Evolutionary conservation across 1,140 invertebrate species (phyloP), one percentile per base, ranked within the genome.

Genomic region (Protaetia brevitarsis): DNA sequence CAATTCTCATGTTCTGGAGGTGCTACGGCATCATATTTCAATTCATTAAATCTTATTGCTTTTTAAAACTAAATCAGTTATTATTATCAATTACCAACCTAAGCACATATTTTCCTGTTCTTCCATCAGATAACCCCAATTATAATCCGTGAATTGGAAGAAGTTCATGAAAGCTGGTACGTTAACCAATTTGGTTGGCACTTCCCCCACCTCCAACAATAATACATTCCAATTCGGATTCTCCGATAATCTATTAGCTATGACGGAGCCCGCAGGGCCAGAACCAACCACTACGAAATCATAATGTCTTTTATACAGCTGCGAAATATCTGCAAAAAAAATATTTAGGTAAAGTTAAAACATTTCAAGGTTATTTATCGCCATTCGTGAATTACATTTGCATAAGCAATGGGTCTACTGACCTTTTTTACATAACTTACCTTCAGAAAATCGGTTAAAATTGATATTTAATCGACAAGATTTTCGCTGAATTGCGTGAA

Each of bases 61-160:
- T n/a, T n/a, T n/a, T n/a, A n/a, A n/a, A n/a, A n/a, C n/a, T n/a
- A n/a, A n/a, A n/a, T n/a, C n/a, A n/a, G n/a, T n/a, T n/a, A n/a
- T 34, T n/a, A n/a, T n/a, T n/a, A n/a, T n/a, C n/a, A n/a, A 28
- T 13, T 6, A 59, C 27, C 7, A n/a, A 34, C 84, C 86, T 45
- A 84, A 80, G 63, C 89, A 91, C 10, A 87, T 86, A 65, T 83
- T 83, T 4, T 80, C 68, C 69, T 93, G 87, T 0, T 86, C 85
- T 70, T 91, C 89, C 3, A 91, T 89, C 65, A 80, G 84, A 70
- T 93, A 93, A 5, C 86, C 85, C 91, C 92, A 94, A 78, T 93
- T 93, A 71, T 86, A 88, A 56, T 84, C 82, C 0, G 88, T 91
- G 51, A 87, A 79, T 37, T 90, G 88, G 28, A 89, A 82, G 5